phyloP scores from a whole-genome alignment of 2,113 vertebrate species.

The Anguilla rostrata region DNA sequence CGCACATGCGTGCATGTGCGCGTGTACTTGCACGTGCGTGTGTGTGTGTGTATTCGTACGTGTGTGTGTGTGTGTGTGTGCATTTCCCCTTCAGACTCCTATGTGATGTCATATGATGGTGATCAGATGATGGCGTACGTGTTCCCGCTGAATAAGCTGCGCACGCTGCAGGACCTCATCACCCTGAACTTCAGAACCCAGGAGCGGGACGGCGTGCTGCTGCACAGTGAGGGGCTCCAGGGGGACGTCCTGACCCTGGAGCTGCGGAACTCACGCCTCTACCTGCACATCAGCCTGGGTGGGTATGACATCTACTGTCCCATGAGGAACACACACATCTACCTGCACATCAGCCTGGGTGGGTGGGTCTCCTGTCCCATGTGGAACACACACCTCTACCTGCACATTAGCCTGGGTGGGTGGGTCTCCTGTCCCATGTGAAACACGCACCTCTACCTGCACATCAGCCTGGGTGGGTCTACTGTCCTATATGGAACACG shows the following conservation, averaged over 20 bases:
- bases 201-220: conserved; percentile 85
- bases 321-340: too few relatives aligned
- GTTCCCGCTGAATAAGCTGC: conserved; percentile 75
- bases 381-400: too few relatives aligned
- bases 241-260: conserved; percentile 90
- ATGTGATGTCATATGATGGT: conserved; percentile 88
- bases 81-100: conserved; percentile 73
- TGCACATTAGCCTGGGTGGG: too few relatives aligned
- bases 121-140: conserved; percentile 88
- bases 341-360: too few relatives aligned
- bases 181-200: conserved; percentile 94
- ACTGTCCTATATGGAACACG: too few relatives aligned
- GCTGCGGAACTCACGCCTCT: conserved; percentile 82
- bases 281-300: conserved; percentile 65
- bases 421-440: too few relatives aligned
- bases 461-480: too few relatives aligned
- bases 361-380: too few relatives aligned
- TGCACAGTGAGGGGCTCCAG: conserved; percentile 87
- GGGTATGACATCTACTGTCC: too few relatives aligned
- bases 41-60: neutral
- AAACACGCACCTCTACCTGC: too few relatives aligned
- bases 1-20: neutral
- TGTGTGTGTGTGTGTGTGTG: neutral
- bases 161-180: conserved; percentile 82
- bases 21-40: neutral